Conservation (phyloP, 92 coral and sea anemone genomes). For the Hydrozoanthus gracilis region DNA sequence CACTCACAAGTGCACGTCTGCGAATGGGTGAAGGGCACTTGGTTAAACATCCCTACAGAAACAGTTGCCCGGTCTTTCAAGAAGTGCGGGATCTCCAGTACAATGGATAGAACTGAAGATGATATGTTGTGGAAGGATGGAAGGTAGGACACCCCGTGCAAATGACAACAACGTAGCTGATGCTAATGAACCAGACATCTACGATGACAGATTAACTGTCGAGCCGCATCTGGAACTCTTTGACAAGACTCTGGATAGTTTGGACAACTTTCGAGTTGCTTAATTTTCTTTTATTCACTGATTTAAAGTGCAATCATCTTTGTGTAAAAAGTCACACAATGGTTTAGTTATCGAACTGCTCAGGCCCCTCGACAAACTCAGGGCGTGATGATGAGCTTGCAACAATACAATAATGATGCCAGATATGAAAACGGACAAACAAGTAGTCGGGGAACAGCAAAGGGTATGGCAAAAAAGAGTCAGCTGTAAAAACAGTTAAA, state of each 20-base stretch:
- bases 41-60: slow-evolving; percentile 18
- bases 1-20: background rate
- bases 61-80: slow-evolving; percentile 36
- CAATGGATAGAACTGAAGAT: slow-evolving; percentile 39
- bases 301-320: no score
- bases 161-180: background rate
- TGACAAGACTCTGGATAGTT: no score
- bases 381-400: no score
- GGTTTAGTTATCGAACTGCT: no score
- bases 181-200: slow-evolving; percentile 20
- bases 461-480: slow-evolving; percentile 23
- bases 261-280: no score
- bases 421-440: no score
- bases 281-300: no score
- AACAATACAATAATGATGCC: no score
- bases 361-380: no score
- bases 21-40: slow-evolving; percentile 15
- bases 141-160: background rate
- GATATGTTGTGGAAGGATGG: slow-evolving; percentile 2
- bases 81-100: background rate
- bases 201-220: slow-evolving; percentile 27
- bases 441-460: slow-evolving; percentile 29
- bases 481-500: slow-evolving; percentile 26
- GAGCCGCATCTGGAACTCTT: slow-evolving; percentile 43
- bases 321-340: no score